Base-by-base conservation (phyloP, 2,888 invertebrate species). In the Chorisops tibialis region DNA sequence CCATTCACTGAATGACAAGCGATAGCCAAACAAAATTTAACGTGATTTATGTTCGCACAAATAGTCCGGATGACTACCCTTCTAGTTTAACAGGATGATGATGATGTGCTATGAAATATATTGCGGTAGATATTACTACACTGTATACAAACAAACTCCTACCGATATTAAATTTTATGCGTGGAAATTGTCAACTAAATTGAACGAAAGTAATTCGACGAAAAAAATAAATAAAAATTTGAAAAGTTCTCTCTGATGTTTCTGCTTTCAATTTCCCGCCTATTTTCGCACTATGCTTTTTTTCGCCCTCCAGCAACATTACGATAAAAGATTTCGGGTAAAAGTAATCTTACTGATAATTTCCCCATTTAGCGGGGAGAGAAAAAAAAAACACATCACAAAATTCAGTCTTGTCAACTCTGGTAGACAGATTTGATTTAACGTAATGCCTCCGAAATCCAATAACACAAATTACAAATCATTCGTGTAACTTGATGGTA, bases 111-210 rank as follows among this genome's bases (percentile, higher is more conserved):
- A 2, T 14, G 14, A 9, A 16, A 9, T 3, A 16, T 50, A 35
- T 35, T n/a, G 50, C 7, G 50, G 50, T 50, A 16, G 37, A 35
- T 50, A 50, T 50, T 30, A 30, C 2, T 30, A 30, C 5, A 30
- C 30, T 30, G 24, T n/a, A n/a, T n/a, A n/a, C n/a, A n/a, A n/a
- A 24, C 9, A 7, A 5, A 30, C 30, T 7, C 9, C 16, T 50
- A 35, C 16, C 16, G 43, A 50, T 47, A 50, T 59, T 47, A 59
- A 50, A 52, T 59, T 62, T 49, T 58, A 41, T 58, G 49, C 52
- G 59, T 47, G 24, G 35, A 54, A 63, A 63, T 60, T 63, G 63
- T 63, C 60, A 60, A 63, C 37, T 60, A 60, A 63, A 63, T 63
- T 63, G 63, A 60, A 60, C 63, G 63, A 60, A 63, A 39, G 47